These are phyloP conservation scores for Coregonus suidteri DNA, from an alignment of 2,797 vertebrate genomes.

Conservation along the genomic window DNA sequence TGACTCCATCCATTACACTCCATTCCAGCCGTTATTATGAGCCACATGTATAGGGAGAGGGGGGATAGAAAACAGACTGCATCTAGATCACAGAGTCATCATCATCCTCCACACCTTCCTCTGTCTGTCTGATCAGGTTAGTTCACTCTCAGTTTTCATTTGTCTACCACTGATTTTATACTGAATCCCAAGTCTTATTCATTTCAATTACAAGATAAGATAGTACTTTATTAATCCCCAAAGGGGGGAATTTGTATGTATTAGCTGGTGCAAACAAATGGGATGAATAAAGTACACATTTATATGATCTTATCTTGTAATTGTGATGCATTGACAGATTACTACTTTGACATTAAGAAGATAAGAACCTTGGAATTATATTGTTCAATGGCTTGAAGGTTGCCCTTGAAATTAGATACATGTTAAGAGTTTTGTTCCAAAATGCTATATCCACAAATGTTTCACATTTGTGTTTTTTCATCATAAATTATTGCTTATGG, in stretches of 20 bases:
- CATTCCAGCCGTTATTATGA: too few species aligned
- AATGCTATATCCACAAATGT: too few species aligned
- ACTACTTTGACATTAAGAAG: neutral
- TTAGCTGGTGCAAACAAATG: too few species aligned
- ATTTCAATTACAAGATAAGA: neutral
- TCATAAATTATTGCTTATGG: too few species aligned
- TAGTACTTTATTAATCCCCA: neutral
- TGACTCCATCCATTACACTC: too few species aligned
- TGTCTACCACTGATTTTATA: neutral
- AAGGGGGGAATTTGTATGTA: too few species aligned
- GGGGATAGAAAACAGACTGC: neutral
- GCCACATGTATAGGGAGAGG: neutral
- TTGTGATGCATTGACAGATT: too few species aligned
- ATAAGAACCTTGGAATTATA: neutral
- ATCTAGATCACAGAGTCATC: neutral
- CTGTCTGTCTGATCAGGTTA: conserved; percentile 14
- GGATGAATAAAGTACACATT: too few species aligned
- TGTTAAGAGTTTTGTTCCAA: too few species aligned
- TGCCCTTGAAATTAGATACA: neutral
- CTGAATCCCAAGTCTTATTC: neutral
- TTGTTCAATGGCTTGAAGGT: neutral
- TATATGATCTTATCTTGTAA: too few species aligned
- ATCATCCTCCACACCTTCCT: conserved; percentile 13
- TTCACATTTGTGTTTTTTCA: too few species aligned
- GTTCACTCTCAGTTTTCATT: conserved; percentile 8